phyloP scores from a whole-genome alignment of 2,888 invertebrate species.

The Standfussiana lucernea region DNA sequence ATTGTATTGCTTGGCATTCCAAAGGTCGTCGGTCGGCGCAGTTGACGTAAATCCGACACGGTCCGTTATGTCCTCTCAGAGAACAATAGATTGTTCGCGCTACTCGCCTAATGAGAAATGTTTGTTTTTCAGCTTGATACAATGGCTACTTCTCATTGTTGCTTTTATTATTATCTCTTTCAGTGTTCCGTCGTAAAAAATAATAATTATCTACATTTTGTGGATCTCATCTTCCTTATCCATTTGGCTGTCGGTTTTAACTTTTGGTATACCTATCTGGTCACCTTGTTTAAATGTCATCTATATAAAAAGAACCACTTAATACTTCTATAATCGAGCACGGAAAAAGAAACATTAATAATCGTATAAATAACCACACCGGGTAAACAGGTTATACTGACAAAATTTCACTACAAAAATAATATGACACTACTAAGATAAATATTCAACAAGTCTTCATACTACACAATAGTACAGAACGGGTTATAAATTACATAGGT shows the following conservation, averaged over 20 bases:
- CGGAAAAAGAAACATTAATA: slow-evolving; percentile 25
- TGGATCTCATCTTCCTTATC: slow-evolving; percentile 44
- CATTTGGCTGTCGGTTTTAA: slow-evolving; percentile 13
- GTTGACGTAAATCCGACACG: slow-evolving; percentile 88
- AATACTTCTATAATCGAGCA: slow-evolving; percentile 30
- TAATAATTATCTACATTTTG: slow-evolving; percentile 66
- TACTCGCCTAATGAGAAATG: slow-evolving; percentile 89
- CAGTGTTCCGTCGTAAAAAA: slow-evolving; percentile 76
- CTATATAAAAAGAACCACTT: slow-evolving; percentile 30
- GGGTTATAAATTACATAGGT: slow-evolving; percentile 76
- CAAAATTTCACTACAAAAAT: slow-evolving; percentile 24
- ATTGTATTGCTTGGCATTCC: slow-evolving; percentile 69
- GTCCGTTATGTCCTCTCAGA: slow-evolving; percentile 87
- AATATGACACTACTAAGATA: slow-evolving; percentile 4
- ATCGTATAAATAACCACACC: slow-evolving; percentile 34
- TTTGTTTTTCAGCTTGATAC: slow-evolving; percentile 87
- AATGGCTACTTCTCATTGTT: slow-evolving; percentile 85
- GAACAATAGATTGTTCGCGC: slow-evolving; percentile 87
- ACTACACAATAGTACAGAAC: slow-evolving; percentile 68
- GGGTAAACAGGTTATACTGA: slow-evolving; percentile 44
- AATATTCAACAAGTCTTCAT: slow-evolving; percentile 26
- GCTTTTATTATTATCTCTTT: slow-evolving; percentile 83
- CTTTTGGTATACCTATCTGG: slow-evolving; percentile 31
- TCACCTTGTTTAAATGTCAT: slow-evolving; percentile 33
- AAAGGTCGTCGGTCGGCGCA: slow-evolving; percentile 81